Percentiles rank a stretch among this genome's conserved stretches.
phyloP scores from a whole-genome alignment of 2,113 vertebrate species.

The Prietella phreatophila region DNA sequence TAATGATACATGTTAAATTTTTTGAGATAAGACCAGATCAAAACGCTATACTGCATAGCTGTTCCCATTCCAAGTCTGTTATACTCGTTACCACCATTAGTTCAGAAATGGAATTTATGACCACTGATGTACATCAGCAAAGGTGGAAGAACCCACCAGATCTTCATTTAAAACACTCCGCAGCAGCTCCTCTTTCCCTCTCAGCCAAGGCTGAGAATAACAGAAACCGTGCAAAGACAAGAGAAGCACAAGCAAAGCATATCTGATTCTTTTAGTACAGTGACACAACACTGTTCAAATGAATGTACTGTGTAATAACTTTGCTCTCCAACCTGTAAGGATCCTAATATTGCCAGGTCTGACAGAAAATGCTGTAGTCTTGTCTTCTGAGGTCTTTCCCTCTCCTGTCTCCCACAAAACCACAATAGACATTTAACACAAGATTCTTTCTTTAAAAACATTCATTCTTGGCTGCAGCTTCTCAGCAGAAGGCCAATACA shows the following conservation, averaged over 20 bases:
- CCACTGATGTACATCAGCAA: background rate
- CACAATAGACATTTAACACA: background rate
- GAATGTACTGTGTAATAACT: background rate
- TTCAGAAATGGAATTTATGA: background rate
- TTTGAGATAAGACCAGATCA: background rate
- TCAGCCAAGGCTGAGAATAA: background rate
- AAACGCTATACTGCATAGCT: background rate
- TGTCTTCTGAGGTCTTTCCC: constrained; percentile 68
- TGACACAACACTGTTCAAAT: background rate
- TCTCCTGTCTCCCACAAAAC: constrained; percentile 55
- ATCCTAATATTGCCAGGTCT: constrained; percentile 4
- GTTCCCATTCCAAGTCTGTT: background rate
- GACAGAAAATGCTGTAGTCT: constrained; percentile 51
- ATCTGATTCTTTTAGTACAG: background rate
- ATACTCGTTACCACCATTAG: background rate
- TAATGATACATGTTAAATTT: no score
- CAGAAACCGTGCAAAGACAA: background rate
- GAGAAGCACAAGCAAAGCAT: background rate
- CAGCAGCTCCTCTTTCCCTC: background rate
- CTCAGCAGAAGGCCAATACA: background rate
- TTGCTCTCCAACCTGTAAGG: constrained; percentile 60
- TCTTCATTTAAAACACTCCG: constrained; percentile 50
- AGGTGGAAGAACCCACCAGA: constrained; percentile 61
- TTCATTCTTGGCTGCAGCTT: background rate
- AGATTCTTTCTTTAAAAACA: background rate